A percentile compares a stretch with the other conserved stretches of the same genome.
These are phyloP conservation scores for Drymonia ruficornis DNA, from an alignment of 2,888 invertebrate genomes.

Conservation along the genomic window DNA sequence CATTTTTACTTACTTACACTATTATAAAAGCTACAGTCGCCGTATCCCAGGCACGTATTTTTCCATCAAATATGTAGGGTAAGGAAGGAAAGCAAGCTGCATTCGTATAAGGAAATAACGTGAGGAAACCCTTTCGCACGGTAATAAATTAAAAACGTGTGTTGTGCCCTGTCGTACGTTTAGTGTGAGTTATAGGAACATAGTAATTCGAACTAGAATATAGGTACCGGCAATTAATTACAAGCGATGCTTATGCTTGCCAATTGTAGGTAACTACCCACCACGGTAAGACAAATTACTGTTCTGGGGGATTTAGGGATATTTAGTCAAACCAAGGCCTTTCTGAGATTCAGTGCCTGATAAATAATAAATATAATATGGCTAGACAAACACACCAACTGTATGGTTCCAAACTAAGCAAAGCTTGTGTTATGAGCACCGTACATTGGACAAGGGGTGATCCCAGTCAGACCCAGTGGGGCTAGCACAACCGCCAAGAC, in stretches of 20 bases:
- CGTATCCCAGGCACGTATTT: not conserved
- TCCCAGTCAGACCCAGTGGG: no score
- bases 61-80: not conserved
- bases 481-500: no score
- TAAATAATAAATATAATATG: no score
- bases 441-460: no score
- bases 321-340: not conserved
- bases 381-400: no score
- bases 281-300: not conserved
- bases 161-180: not conserved
- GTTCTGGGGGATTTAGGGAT: not conserved
- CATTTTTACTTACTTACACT: no score
- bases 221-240: slow-evolving; percentile 10
- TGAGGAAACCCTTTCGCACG: slow-evolving; percentile 3
- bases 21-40: not conserved
- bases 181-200: not conserved
- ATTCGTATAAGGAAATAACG: slow-evolving; percentile 6
- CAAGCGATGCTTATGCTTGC: not conserved
- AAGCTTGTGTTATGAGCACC: no score
- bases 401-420: no score
- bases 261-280: not conserved
- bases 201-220: not conserved
- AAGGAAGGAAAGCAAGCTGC: no score
- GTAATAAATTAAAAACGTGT: slow-evolving; percentile 6
- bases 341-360: not conserved